phyloP scores from a whole-genome alignment of 2,888 invertebrate species.

The Magallana nippona region DNA sequence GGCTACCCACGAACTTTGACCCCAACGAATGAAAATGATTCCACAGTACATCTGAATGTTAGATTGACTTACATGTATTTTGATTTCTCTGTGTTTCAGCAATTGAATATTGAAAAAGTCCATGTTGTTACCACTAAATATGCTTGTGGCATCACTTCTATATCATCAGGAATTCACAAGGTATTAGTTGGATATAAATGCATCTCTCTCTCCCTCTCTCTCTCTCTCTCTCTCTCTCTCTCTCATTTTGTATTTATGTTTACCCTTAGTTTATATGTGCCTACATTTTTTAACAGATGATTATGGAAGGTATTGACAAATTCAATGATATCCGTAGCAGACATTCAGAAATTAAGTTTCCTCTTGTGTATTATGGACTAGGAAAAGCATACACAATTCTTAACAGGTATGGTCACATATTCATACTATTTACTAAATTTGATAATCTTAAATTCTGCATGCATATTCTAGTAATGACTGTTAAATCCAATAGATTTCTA shows the following conservation, averaged over 20 bases:
- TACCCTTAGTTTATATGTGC: constrained; percentile 56
- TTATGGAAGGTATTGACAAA: constrained; percentile 63
- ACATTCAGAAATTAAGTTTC: constrained; percentile 56
- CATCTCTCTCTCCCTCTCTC: too few relatives aligned
- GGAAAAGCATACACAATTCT: constrained; percentile 62
- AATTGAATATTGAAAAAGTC: constrained; percentile 55
- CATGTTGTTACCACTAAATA: constrained; percentile 64
- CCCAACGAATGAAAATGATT: too few relatives aligned
- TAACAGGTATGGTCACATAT: constrained; percentile 60
- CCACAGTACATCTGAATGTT: too few relatives aligned
- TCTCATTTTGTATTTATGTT: not conserved
- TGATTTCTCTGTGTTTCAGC: constrained; percentile 21
- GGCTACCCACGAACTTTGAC: too few relatives aligned
- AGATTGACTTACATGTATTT: not conserved
- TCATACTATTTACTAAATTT: too few relatives aligned
- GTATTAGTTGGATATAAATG: constrained; percentile 44
- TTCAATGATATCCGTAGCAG: constrained; percentile 58
- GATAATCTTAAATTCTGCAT: too few relatives aligned
- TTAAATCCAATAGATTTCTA: too few relatives aligned
- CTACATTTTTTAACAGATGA: constrained; percentile 52
- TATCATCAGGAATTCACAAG: constrained; percentile 58
- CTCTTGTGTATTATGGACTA: constrained; percentile 64
- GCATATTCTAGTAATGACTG: too few relatives aligned
- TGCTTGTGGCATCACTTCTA: constrained; percentile 61
- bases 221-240: too few relatives aligned